These are phyloP conservation scores for Montipora foliosa DNA, from an alignment of 64 coral and sea anemone genomes.

Conservation along the genomic window DNA sequence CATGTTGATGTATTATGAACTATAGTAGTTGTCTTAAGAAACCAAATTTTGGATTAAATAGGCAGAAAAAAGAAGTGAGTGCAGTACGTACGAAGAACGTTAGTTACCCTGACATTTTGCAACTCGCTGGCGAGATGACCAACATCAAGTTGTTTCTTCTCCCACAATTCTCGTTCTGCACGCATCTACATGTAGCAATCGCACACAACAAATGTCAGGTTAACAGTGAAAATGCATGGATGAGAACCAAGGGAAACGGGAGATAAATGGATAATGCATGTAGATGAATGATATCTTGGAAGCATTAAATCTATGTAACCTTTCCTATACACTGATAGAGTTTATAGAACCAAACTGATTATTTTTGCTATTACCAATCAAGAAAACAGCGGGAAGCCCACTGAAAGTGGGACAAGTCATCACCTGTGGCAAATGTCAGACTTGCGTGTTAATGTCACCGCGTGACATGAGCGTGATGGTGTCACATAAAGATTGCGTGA, in stretches of 20 bases:
- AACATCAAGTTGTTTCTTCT: slow-evolving; percentile 92
- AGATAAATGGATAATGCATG: neutral
- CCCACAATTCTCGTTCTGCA: slow-evolving; percentile 93
- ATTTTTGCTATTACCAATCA: too few species aligned
- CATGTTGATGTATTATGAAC: neutral
- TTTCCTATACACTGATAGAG: too few species aligned
- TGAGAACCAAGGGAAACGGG: neutral
- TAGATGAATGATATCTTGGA: neutral
- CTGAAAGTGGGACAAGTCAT: too few species aligned
- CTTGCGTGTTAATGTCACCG: too few species aligned
- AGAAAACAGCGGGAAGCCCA: too few species aligned
- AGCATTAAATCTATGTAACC: too few species aligned
- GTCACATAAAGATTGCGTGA: too few species aligned
- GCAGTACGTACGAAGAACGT: slow-evolving; percentile 23
- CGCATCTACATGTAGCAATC: slow-evolving; percentile 93
- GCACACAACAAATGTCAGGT: slow-evolving; percentile 36
- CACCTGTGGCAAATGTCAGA: too few species aligned
- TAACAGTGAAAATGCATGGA: neutral
- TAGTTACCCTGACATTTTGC: slow-evolving; percentile 90
- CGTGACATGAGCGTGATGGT: too few species aligned
- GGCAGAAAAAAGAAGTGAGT: neutral
- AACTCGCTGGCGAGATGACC: slow-evolving; percentile 93
- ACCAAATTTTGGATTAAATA: neutral
- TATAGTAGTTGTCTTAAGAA: neutral
- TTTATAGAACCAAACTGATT: too few species aligned